These are phyloP conservation scores for Montipora foliosa DNA, from an alignment of 64 coral and sea anemone genomes.

Conservation along the genomic window DNA sequence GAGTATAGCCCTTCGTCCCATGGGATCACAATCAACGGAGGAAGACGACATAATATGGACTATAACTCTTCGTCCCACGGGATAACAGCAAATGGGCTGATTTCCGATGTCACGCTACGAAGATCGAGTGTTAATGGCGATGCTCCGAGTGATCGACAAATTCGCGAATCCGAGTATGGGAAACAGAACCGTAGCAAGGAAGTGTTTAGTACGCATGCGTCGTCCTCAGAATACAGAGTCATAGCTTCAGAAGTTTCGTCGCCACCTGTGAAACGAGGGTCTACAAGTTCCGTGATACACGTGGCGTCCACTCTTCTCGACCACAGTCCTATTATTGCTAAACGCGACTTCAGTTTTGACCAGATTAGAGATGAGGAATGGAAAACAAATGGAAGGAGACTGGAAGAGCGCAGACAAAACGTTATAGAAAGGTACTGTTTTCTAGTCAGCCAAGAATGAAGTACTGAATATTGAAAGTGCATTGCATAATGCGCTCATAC, in stretches of 20 bases:
- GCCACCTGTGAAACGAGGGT: neutral
- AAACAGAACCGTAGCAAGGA: neutral
- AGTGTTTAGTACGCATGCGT: neutral
- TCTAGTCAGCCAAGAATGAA: no score
- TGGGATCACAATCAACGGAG: no score
- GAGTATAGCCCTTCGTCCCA: slow-evolving; percentile 14
- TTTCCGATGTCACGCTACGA: neutral
- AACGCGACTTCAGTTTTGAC: neutral
- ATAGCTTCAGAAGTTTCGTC: slow-evolving; percentile 13
- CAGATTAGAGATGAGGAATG: slow-evolving; percentile 7
- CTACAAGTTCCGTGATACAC: slow-evolving; percentile 23
- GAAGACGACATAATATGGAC: no score
- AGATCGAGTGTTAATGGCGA: slow-evolving; percentile 7
- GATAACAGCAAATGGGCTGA: neutral
- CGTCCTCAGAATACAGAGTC: slow-evolving; percentile 7
- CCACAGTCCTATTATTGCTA: neutral
- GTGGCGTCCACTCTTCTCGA: neutral
- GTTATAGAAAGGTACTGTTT: slow-evolving; percentile 13
- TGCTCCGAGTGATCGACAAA: neutral
- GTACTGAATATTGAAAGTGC: no score
- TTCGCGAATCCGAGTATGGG: neutral
- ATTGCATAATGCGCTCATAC: no score
- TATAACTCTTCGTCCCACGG: no score
- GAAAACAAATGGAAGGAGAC: neutral
- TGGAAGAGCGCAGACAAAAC: slow-evolving; percentile 5